Percentiles rank a stretch among this genome's conserved stretches.
Conservation (phyloP, 2,113 vertebrate species). For the Pelodiscus sinensis region DNA sequence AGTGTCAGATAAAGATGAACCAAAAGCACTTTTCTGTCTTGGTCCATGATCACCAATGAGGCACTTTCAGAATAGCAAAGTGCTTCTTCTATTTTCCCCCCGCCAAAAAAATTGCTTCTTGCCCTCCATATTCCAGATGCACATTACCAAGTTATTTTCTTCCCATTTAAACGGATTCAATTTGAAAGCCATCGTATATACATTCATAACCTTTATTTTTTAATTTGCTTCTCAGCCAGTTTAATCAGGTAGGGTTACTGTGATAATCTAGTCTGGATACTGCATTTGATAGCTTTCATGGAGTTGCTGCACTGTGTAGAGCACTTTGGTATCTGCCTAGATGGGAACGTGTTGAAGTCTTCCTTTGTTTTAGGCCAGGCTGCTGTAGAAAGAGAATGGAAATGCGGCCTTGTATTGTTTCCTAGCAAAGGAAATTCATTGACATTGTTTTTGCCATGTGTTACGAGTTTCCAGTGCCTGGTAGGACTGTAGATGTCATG, state of each 20-base stretch:
- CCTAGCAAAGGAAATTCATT: too few species aligned
- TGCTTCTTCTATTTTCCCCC: not conserved
- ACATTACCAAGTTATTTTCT: not conserved
- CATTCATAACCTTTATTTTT: not conserved
- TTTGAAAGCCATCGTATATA: not conserved
- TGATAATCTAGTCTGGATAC: not conserved
- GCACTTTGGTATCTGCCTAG: too few species aligned
- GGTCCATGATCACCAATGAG: not conserved
- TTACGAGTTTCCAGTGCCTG: not conserved
- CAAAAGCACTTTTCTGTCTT: not conserved
- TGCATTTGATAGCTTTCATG: not conserved
- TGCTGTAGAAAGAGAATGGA: not conserved
- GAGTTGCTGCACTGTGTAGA: not conserved
- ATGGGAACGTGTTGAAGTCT: not conserved
- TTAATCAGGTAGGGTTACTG: not conserved
- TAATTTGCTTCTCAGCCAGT: constrained; percentile 10
- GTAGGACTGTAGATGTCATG: not conserved
- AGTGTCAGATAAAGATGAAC: not conserved
- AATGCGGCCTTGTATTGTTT: not conserved
- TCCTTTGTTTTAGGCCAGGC: not conserved
- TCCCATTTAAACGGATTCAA: not conserved
- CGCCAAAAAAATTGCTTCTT: not conserved
- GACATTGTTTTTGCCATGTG: not conserved
- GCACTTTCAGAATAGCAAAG: not conserved
- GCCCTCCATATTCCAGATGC: not conserved